phyloP scores from a whole-genome alignment of 2,888 invertebrate genomes.

The Callinectes sapidus region DNA sequence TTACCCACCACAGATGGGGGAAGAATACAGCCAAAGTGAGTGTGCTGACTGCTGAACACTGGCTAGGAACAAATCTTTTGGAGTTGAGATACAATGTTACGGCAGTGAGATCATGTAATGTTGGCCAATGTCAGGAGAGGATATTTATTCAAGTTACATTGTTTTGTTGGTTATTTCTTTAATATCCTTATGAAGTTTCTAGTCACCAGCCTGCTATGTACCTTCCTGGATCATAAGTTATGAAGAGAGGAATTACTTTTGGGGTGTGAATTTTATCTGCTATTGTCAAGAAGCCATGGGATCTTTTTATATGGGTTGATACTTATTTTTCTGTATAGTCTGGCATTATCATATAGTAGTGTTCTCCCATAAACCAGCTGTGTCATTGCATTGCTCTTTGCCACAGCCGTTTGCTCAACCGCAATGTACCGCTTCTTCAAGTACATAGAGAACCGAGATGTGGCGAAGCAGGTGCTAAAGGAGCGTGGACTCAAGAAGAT shows the following conservation, averaged over 20 bases:
- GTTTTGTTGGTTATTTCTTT: not conserved
- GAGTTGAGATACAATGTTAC: too few species aligned
- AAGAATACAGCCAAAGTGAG: conserved; percentile 96
- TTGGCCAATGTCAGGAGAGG: not conserved
- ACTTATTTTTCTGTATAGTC: too few species aligned
- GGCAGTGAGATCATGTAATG: too few species aligned
- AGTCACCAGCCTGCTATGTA: not conserved
- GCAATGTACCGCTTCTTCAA: conserved; percentile 98
- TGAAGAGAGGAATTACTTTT: too few species aligned
- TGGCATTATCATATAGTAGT: too few species aligned
- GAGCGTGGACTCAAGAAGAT: conserved; percentile 99
- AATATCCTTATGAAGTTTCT: not conserved
- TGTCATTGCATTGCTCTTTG: not conserved
- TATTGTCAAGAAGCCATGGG: too few species aligned
- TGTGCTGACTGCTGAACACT: conserved; percentile 49
- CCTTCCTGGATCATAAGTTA: not conserved
- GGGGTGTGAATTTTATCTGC: not conserved
- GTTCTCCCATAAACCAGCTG: too few species aligned
- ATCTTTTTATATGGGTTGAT: too few species aligned
- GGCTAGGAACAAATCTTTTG: not conserved
- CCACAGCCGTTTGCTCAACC: conserved; percentile 91
- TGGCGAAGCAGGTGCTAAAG: conserved; percentile 98
- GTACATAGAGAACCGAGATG: conserved; percentile 99
- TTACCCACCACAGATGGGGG: conserved; percentile 99
- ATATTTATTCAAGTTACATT: not conserved